phyloP scores from a whole-genome alignment of 1,140 invertebrate genomes.

The Calliopsis andreniformis region DNA sequence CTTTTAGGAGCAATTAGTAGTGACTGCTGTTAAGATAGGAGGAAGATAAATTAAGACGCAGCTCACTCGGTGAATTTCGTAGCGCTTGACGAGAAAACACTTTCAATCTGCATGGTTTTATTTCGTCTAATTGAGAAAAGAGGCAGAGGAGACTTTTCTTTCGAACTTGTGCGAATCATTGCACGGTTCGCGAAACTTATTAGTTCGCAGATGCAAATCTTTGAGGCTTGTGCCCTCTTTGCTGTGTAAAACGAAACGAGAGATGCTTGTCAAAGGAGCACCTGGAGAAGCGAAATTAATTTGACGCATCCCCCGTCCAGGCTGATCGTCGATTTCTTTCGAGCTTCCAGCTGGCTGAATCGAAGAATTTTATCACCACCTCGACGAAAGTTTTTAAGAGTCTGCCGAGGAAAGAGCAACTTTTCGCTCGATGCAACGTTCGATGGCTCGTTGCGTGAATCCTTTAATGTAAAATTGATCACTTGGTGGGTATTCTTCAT shows the following conservation, averaged over 20 bases:
- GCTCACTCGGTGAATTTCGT: conserved; percentile 15
- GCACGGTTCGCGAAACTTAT: not conserved
- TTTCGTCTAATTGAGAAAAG: conserved; percentile 10
- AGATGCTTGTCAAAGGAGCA: not conserved
- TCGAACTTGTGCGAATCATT: not conserved
- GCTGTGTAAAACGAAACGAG: too few relatives aligned
- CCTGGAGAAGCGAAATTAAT: not conserved
- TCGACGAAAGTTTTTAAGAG: not conserved
- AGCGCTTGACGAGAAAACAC: conserved; percentile 26
- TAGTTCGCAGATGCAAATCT: too few relatives aligned
- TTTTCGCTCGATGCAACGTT: not conserved
- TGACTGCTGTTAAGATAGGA: conserved; percentile 5
- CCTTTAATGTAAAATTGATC: conserved; percentile 17
- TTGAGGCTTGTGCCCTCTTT: too few relatives aligned
- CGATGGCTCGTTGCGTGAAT: conserved; percentile 11
- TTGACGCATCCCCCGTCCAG: not conserved
- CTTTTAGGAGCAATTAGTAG: too few relatives aligned
- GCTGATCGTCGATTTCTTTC: not conserved
- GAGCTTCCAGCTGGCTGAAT: not conserved
- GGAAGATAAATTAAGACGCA: not conserved
- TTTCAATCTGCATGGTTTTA: conserved; percentile 23
- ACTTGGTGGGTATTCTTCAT: too few relatives aligned
- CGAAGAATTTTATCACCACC: conserved; percentile 3
- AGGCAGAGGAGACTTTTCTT: not conserved
- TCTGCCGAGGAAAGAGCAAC: not conserved